Evolutionary conservation across 2,797 vertebrate species (phyloP).

Genomic region (Semotilus atromaculatus): DNA sequence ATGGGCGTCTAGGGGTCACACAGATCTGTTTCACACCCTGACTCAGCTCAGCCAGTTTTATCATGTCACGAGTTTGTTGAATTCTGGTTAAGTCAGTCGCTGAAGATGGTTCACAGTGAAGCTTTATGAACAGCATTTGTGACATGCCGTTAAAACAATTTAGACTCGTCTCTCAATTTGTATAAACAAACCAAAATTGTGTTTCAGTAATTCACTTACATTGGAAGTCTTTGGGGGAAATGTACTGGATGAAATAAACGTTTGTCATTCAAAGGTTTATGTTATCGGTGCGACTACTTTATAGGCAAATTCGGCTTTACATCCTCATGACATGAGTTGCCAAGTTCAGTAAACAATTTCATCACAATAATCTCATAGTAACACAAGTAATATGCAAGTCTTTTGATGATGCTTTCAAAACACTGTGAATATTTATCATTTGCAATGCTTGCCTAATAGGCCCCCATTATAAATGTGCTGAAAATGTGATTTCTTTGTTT

Average conservation of each 20-base stretch:
- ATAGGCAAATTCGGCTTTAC: no score
- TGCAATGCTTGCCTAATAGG: not conserved
- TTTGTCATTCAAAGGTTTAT: no score
- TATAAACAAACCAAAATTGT: not conserved
- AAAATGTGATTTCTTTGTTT: not conserved
- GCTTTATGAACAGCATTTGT: not conserved
- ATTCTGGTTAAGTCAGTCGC: not conserved
- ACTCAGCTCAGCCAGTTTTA: conserved; percentile 11
- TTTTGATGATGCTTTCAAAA: not conserved
- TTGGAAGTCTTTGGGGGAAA: not conserved
- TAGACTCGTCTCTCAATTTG: not conserved
- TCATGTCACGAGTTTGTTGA: conserved; percentile 7
- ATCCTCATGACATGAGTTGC: not conserved
- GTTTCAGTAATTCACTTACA: not conserved
- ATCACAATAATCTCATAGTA: not conserved
- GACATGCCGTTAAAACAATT: not conserved
- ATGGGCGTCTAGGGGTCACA: conserved; percentile 12
- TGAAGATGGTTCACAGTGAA: not conserved
- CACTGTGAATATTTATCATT: not conserved
- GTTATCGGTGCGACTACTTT: no score
- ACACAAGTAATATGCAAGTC: not conserved
- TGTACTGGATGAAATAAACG: no score
- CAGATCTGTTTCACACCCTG: not conserved
- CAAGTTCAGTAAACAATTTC: not conserved
- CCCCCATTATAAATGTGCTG: not conserved